phyloP scores from a whole-genome alignment of 2,888 invertebrate genomes.

The Geophilus truncorum region DNA sequence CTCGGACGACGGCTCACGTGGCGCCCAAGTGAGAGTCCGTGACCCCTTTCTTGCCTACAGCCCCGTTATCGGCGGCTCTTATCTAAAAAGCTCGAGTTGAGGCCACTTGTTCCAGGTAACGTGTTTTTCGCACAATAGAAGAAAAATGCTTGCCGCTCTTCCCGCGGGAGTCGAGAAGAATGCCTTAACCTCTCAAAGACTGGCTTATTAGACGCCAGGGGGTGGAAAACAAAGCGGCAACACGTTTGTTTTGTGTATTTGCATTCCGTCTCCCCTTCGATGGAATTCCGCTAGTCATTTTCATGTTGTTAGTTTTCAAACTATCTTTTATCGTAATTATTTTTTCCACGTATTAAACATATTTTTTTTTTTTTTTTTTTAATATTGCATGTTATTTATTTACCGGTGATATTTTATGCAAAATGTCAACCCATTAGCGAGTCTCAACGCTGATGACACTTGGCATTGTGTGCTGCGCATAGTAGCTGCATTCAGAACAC shows the following conservation, averaged over 20 bases:
- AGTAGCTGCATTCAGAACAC: no score
- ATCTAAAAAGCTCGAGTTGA: background rate
- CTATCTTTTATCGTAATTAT: background rate
- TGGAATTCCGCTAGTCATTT: background rate
- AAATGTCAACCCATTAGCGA: no score
- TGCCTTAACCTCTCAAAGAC: background rate
- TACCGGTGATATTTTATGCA: no score
- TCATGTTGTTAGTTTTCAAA: background rate
- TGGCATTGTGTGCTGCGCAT: no score
- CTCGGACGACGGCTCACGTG: background rate
- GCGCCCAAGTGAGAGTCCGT: background rate
- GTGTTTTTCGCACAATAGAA: background rate
- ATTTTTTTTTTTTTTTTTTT: no score
- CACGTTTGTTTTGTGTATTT: background rate
- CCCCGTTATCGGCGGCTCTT: background rate
- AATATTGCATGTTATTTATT: no score
- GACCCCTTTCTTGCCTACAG: constrained; percentile 3
- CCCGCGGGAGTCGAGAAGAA: background rate
- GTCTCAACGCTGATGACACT: no score
- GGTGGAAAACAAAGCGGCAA: background rate
- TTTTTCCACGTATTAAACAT: no score
- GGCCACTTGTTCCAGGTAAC: background rate
- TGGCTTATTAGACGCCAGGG: background rate
- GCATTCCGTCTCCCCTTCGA: background rate
- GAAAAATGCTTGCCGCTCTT: background rate